Conservation (phyloP, 1,140 invertebrate species). For the Dendrolimus punctatus region DNA sequence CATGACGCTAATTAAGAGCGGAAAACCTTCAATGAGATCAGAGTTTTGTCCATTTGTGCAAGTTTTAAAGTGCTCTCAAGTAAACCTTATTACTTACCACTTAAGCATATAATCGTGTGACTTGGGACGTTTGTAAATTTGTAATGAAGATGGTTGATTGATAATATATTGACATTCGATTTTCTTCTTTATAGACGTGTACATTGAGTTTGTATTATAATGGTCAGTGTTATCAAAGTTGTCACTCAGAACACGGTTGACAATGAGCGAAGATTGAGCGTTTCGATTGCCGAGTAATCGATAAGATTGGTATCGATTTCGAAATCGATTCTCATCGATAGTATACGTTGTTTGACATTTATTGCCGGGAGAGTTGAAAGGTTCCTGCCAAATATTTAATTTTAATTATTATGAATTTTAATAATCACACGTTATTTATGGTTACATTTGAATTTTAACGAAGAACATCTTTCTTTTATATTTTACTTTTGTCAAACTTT, state of each 20-base stretch:
- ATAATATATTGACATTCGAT: constrained; percentile 1
- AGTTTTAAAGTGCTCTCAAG: constrained; percentile 2
- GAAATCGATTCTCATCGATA: constrained; percentile 22
- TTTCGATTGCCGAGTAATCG: constrained; percentile 25
- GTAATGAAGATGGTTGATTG: constrained; percentile 4
- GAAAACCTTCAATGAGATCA: constrained; percentile 13
- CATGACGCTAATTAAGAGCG: constrained; percentile 36
- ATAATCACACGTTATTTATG: no score
- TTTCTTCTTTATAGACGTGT: no score
- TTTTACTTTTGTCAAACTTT: no score
- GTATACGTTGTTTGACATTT: constrained; percentile 31
- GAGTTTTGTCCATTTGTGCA: constrained; percentile 7
- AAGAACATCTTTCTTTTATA: no score
- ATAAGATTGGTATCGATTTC: constrained; percentile 28
- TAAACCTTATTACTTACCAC: constrained; percentile 4
- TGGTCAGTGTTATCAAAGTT: constrained; percentile 12
- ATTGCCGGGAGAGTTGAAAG: constrained; percentile 15
- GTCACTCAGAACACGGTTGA: constrained; percentile 29
- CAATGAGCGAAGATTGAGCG: constrained; percentile 39
- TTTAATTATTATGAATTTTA: neutral
- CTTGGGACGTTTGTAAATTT: constrained; percentile 3
- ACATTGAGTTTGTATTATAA: constrained; percentile 12
- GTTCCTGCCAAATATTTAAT: neutral
- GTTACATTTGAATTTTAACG: no score
- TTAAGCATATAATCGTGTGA: constrained; percentile 10